phyloP scores from a whole-genome alignment of 1,140 invertebrate genomes.

The Ceratina calcarata region DNA sequence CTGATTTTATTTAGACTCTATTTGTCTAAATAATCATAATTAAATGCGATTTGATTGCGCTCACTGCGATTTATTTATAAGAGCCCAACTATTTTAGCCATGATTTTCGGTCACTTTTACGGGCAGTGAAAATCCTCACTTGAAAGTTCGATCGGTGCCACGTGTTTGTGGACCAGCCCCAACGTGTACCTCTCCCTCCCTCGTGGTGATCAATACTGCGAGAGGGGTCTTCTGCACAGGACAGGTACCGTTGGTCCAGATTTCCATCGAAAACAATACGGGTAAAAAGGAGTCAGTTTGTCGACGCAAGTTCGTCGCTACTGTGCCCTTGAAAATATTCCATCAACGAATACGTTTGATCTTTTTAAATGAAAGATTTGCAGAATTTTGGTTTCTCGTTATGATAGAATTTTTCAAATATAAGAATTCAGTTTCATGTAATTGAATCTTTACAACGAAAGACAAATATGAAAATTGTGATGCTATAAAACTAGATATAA shows the following conservation, averaged over 20 bases:
- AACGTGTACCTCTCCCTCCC: conserved; percentile 46
- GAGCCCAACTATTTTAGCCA: not conserved
- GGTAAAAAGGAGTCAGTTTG: not conserved
- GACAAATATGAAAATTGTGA: no score
- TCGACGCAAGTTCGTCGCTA: not conserved
- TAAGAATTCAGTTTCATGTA: no score
- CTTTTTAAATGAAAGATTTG: not conserved
- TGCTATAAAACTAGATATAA: no score
- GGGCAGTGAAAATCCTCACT: conserved; percentile 13
- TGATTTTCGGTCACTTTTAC: not conserved
- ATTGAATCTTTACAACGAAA: no score
- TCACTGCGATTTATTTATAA: not conserved
- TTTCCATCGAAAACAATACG: conserved; percentile 31
- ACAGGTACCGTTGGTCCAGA: conserved; percentile 63
- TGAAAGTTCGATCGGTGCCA: conserved; percentile 28
- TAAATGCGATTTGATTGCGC: no score
- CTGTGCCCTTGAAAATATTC: conserved; percentile 20
- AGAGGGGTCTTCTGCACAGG: conserved; percentile 62
- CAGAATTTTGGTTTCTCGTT: not conserved
- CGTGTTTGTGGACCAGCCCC: conserved; percentile 52
- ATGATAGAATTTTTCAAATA: not conserved
- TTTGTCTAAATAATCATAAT: no score
- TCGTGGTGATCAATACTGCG: conserved; percentile 69
- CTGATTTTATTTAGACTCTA: no score
- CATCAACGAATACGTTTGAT: not conserved